These are phyloP conservation scores for Artemia sinica DNA, from an alignment of 2,888 invertebrate genomes.

Conservation along the genomic window DNA sequence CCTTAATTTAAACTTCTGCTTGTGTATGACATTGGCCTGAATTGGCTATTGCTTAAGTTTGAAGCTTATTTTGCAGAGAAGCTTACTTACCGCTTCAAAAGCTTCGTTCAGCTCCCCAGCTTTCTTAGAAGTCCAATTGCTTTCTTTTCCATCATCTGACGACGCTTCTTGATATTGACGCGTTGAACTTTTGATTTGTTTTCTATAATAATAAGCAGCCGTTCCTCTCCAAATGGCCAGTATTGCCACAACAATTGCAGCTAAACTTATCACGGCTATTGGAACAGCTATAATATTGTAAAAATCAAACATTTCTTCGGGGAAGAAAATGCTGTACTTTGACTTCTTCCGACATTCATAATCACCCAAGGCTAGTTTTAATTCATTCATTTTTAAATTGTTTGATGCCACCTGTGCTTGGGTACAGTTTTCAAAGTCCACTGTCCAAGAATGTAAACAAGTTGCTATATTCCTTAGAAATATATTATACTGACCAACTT, in stretches of 20 bases:
- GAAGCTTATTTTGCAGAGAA: too few relatives aligned
- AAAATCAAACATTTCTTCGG: not conserved
- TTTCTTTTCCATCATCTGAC: not conserved
- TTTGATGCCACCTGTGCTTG: not conserved
- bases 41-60: too few relatives aligned
- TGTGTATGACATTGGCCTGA: too few relatives aligned
- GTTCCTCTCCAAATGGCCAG: constrained; percentile 8
- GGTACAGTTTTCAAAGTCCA: not conserved
- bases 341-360: not conserved
- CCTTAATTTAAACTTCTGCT: too few relatives aligned
- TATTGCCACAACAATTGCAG: not conserved
- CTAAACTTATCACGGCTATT: not conserved
- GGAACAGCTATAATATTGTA: not conserved
- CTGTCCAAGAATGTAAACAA: not conserved
- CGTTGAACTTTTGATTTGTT: too few relatives aligned
- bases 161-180: not conserved
- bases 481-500: not conserved
- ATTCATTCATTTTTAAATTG: not conserved
- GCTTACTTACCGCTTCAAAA: not conserved
- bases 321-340: not conserved
- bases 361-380: not conserved
- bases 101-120: not conserved
- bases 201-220: not conserved
- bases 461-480: not conserved
- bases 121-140: not conserved